Base-by-base conservation (phyloP, 2,888 invertebrate species). In the Druceiella hillmani region DNA sequence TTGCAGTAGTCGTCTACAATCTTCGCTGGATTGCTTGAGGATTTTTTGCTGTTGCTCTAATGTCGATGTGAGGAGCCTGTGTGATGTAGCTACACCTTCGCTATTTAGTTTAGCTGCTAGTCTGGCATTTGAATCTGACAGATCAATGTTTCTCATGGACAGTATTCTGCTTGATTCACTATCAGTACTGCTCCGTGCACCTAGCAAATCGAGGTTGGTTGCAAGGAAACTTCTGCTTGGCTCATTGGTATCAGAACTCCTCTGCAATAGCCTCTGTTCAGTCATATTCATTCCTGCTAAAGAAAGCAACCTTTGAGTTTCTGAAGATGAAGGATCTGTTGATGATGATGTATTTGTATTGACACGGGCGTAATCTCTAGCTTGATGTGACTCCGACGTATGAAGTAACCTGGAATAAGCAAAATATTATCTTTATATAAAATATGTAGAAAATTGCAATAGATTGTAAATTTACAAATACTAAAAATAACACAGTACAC, bases 1-100 rank as follows among this genome's bases (percentile, higher is more conserved):
- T 54, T 81, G 81, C 41, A 82, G 55, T 24, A 83, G 61, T 41
- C 81, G 64, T 38, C 81, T 66, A 49, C 82, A 82, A 55, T 83
- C 83, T 62, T 83, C 83, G 41, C 79, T 80, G 24, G 78, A 78
- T 54, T 78, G 78, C 56, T 78, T 78, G 32, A 78, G 56, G 41
- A 78, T 78, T 47, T 75, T 72, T 41, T 72, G 72, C 49, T 72
- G 75, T 52, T 78, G 77, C 56, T 77, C 78, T 44, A 77, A 73
- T 10, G 74, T 72, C 7, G 70, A 64, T 3, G 68, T 58, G n/a
- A 74, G 61, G 5, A 74, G 55, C 45, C 74, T 62, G 48, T 67
- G 74, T 3, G 51, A 48, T 20, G 66, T 57, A 2, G 67, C 67
- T 32, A 58, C 52, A 41, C 55, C 46, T 36, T 55, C 56, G 39